Conservation (phyloP, 1,140 invertebrate genomes). For the Hyphantria cunea region DNA sequence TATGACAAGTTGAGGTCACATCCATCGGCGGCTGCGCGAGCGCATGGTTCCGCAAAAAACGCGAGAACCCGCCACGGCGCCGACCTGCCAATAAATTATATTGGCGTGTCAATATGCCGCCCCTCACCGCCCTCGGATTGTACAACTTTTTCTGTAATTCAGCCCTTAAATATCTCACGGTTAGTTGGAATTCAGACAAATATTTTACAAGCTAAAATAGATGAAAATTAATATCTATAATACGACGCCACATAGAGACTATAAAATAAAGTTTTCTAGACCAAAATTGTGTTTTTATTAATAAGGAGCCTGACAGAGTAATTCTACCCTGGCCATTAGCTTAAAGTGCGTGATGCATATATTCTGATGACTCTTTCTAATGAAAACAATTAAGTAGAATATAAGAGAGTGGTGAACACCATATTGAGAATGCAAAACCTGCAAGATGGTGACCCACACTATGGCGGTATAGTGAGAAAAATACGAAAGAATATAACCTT, state of each 20-base stretch:
- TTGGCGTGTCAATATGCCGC: slow-evolving; percentile 49
- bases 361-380: no score
- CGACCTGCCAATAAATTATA: slow-evolving; percentile 51
- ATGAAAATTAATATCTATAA: background rate
- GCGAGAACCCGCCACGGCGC: slow-evolving; percentile 32
- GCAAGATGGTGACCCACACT: no score
- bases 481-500: no score
- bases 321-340: no score
- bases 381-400: no score
- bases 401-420: no score
- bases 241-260: background rate
- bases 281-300: no score
- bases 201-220: background rate
- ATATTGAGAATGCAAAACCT: no score
- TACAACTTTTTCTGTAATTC: slow-evolving; percentile 8
- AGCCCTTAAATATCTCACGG: slow-evolving; percentile 13
- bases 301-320: no score
- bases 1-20: slow-evolving; percentile 21
- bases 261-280: no score
- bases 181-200: slow-evolving; percentile 1
- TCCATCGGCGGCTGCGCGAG: slow-evolving; percentile 22
- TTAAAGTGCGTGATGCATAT: no score
- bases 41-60: slow-evolving; percentile 28
- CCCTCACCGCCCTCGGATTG: slow-evolving; percentile 30
- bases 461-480: no score